Conservation (phyloP, 2,888 invertebrate species). For the Nesidiocoris tenuis region DNA sequence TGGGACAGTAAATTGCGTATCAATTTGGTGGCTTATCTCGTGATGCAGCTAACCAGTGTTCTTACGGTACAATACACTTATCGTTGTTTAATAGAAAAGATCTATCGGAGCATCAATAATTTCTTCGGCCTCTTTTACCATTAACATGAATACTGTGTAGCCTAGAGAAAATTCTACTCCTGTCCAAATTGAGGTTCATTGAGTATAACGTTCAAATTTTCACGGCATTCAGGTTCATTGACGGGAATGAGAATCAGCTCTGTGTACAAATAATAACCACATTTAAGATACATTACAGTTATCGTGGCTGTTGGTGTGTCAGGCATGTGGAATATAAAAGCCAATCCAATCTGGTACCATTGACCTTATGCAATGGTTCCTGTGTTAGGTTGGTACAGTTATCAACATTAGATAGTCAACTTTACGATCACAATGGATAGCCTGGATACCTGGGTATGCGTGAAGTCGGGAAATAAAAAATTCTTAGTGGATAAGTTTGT, state of each 20-base stretch:
- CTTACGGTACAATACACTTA: constrained; percentile 27
- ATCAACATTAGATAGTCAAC: too few species aligned
- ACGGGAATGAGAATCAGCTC: too few species aligned
- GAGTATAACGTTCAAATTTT: too few species aligned
- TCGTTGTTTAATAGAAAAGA: too few species aligned
- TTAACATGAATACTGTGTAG: not conserved
- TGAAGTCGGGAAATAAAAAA: too few species aligned
- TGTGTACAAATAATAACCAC: constrained; percentile 8
- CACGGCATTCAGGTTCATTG: too few species aligned
- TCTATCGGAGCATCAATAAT: too few species aligned
- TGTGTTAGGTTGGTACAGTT: constrained; percentile 37
- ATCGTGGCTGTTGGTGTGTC: constrained; percentile 17
- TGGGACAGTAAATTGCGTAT: constrained; percentile 24
- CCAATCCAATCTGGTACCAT: constrained; percentile 25
- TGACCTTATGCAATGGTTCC: constrained; percentile 8
- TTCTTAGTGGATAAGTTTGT: too few species aligned
- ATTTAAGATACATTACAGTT: constrained; percentile 26
- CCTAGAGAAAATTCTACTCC: not conserved
- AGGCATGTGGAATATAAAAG: constrained; percentile 24
- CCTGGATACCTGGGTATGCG: too few species aligned
- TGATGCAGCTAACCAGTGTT: constrained; percentile 22
- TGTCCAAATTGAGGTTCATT: too few species aligned
- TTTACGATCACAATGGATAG: too few species aligned
- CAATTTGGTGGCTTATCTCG: constrained; percentile 18
- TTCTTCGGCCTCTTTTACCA: too few species aligned